Conservation (phyloP, 2,797 vertebrate genomes). For the Acropternis orthonyx region DNA sequence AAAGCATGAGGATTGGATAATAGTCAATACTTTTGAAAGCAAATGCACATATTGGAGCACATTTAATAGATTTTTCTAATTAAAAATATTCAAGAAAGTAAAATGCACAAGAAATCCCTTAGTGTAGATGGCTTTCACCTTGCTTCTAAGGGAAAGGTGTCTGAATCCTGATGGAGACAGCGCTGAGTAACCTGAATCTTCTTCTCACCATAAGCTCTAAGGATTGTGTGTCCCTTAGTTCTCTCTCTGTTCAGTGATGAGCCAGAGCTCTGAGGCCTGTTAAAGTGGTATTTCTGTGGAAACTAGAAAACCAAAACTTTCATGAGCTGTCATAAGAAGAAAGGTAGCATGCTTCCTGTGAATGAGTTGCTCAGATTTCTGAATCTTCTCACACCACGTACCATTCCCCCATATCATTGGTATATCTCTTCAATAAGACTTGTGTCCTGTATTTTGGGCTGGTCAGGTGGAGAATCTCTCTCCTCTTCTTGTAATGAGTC, state of each 20-base stretch:
- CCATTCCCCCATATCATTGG: neutral
- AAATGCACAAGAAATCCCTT: neutral
- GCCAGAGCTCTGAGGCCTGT: neutral
- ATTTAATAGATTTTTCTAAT: neutral
- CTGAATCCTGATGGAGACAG: neutral
- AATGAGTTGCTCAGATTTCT: neutral
- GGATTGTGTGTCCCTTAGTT: neutral
- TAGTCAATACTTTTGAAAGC: neutral
- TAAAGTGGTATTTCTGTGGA: neutral
- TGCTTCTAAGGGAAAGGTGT: neutral
- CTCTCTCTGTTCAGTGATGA: neutral
- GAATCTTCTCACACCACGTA: neutral
- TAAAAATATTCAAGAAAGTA: neutral
- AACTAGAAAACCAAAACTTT: neutral
- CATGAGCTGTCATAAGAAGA: neutral
- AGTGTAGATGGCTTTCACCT: neutral
- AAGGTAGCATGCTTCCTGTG: neutral
- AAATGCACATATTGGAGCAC: neutral
- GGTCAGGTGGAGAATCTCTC: neutral
- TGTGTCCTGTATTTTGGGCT: neutral
- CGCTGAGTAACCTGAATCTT: neutral
- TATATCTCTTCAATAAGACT: neutral
- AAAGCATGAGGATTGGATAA: neutral
- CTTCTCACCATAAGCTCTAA: neutral
- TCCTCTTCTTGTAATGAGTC: neutral